These are phyloP conservation scores for Trissolcus brochymenae DNA, from an alignment of 2,888 invertebrate species.

Conservation along the genomic window DNA sequence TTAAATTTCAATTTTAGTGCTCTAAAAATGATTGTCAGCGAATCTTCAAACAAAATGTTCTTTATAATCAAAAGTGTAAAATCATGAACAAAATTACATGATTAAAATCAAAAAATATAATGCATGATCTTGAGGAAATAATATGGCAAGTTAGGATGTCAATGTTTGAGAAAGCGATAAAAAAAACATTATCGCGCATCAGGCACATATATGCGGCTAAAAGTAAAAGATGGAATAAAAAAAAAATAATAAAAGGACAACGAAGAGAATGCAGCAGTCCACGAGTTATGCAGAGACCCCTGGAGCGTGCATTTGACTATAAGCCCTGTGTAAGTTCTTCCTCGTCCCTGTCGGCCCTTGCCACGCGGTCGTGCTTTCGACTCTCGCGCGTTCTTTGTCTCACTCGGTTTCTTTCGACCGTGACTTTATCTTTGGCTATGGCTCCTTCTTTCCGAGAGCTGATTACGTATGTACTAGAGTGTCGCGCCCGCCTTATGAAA, in stretches of 20 bases:
- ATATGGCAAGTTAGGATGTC: constrained; percentile 27
- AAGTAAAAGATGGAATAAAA: constrained; percentile 68
- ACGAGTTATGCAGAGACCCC: constrained; percentile 71
- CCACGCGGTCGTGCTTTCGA: constrained; percentile 49
- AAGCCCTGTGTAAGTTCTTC: constrained; percentile 63
- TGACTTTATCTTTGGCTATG: constrained; percentile 67
- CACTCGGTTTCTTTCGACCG: constrained; percentile 56
- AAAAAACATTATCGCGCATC: constrained; percentile 39
- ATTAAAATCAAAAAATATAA: no score
- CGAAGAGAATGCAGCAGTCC: constrained; percentile 66
- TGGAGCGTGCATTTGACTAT: constrained; percentile 70
- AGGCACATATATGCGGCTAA: constrained; percentile 48
- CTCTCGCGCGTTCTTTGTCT: constrained; percentile 53
- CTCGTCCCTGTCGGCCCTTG: constrained; percentile 58
- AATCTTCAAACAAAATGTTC: background rate
- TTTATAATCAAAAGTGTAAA: background rate
- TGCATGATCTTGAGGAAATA: constrained; percentile 7
- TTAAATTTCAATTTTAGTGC: no score
- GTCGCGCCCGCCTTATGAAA: constrained; percentile 66
- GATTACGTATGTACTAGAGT: constrained; percentile 69
- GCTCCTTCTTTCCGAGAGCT: constrained; percentile 66
- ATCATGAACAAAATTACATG: background rate
- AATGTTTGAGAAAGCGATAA: constrained; percentile 5
- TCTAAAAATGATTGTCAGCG: background rate
- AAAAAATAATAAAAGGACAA: constrained; percentile 66